These are phyloP conservation scores for Strigamia transsilvanica DNA, from an alignment of 2,888 invertebrate genomes.

Conservation along the genomic window DNA sequence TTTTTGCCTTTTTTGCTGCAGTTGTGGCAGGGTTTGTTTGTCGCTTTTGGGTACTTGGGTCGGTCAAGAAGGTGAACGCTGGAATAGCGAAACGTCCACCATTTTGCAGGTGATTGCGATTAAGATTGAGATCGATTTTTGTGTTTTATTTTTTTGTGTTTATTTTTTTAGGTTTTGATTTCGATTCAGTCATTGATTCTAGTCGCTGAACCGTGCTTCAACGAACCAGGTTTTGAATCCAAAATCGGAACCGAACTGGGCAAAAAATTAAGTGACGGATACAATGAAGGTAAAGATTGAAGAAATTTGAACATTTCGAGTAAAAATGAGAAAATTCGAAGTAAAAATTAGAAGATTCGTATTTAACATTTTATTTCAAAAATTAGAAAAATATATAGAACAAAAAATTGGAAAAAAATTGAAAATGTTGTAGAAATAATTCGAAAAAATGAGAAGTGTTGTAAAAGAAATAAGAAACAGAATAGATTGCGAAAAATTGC, in stretches of 20 bases:
- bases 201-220: constrained; percentile 62
- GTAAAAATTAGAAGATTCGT: too few species aligned
- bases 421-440: too few species aligned
- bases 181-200: constrained; percentile 62
- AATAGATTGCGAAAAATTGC: too few species aligned
- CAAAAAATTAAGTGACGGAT: background rate
- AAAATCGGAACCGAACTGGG: constrained; percentile 59
- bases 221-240: constrained; percentile 62
- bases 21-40: constrained; percentile 52
- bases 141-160: too few species aligned
- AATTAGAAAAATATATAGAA: too few species aligned
- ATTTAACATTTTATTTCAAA: too few species aligned
- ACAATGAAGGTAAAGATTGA: constrained; percentile 37
- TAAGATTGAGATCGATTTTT: too few species aligned
- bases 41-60: constrained; percentile 53
- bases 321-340: too few species aligned
- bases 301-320: too few species aligned
- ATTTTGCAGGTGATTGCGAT: constrained; percentile 41
- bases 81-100: constrained; percentile 54
- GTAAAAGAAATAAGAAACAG: too few species aligned
- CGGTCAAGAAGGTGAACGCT: constrained; percentile 51
- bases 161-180: constrained; percentile 58
- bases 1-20: background rate
- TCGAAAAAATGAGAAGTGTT: too few species aligned
- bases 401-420: too few species aligned